Percentiles rank a stretch among this genome's conserved stretches.
These are phyloP conservation scores for Trypoxylus dichotomus DNA, from an alignment of 1,140 invertebrate species.

Conservation along the genomic window DNA sequence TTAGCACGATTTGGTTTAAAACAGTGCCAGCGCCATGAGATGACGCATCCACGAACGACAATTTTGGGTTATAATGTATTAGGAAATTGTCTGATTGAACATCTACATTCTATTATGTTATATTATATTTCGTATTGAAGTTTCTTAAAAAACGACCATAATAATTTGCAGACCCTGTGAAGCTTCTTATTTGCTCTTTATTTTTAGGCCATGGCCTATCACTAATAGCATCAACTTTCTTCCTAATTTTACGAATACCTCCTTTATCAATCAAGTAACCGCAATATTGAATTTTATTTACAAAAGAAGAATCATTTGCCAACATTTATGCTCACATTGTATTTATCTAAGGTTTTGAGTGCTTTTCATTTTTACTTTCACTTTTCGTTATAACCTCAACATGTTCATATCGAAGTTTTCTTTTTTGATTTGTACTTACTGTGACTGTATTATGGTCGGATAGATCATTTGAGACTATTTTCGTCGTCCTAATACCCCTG, in stretches of 20 bases:
- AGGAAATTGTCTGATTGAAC: neutral
- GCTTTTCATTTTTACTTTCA: no score
- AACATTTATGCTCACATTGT: neutral
- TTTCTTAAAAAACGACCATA: neutral
- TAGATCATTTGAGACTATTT: no score
- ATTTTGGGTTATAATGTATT: neutral
- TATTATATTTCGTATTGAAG: neutral
- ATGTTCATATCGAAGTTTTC: neutral
- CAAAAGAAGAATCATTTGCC: slow-evolving; percentile 39
- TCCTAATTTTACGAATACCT: slow-evolving; percentile 34
- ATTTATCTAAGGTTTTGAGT: neutral
- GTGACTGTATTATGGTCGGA: no score
- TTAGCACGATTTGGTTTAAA: neutral
- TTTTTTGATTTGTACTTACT: no score
- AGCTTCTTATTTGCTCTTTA: neutral
- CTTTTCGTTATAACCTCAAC: neutral
- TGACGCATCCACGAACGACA: neutral
- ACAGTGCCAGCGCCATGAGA: neutral
- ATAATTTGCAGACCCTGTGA: neutral
- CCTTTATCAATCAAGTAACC: slow-evolving; percentile 47
- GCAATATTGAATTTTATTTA: slow-evolving; percentile 47
- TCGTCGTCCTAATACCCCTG: no score
- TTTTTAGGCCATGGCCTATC: neutral
- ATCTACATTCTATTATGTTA: neutral
- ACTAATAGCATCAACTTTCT: neutral